Base-by-base conservation (phyloP, 92 coral and sea anemone species). In the Porites evermanni region DNA sequence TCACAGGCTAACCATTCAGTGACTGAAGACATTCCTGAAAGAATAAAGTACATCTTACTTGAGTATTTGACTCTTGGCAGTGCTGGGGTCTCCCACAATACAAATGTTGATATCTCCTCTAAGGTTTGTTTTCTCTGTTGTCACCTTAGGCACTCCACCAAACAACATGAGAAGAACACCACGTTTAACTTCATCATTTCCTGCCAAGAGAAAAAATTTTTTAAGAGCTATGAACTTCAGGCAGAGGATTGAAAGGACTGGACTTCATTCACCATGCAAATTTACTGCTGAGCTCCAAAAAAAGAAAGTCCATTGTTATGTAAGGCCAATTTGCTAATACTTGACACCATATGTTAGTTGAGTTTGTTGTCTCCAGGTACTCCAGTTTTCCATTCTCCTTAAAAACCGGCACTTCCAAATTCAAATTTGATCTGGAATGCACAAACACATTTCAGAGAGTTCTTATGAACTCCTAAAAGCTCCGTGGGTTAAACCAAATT, bases 61-160 rank as follows among this genome's bases (percentile, higher is more conserved):
- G 67, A 97, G 82, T 73, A 97, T 93, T 74, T 97, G 99, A 79
- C 99, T 97, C 91, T 97, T 97, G 13, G 99, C 99, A 61, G 99
- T 97, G 90, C 99, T 97, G 70, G 99, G 99, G 79, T 97, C 99
- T 68, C 99, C 99, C 74, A 97, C 99, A 75, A 97, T 94, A 84
- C 99, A 97, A 59, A 97, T 95, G 73, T 97, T 97, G 79, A 97
- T 95, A 74, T 97, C 99, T 38, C 99, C 99, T 68, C 99, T 82
- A 0, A 97, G 93, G 90, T 92, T 97, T 71, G 99, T 97, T 72
- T 93, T 90, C 88, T 97, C 99, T 6, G 80, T 82, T 20, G 99
- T 97, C 17, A 94, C 92, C 91, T 97, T 97, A 8, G 99, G 98
- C 67, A 97, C 98, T 60, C 99, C 99, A 77, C 99, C 99, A 87